Conservation (phyloP, 1,140 invertebrate genomes). For the Matsumurasca onukii region DNA sequence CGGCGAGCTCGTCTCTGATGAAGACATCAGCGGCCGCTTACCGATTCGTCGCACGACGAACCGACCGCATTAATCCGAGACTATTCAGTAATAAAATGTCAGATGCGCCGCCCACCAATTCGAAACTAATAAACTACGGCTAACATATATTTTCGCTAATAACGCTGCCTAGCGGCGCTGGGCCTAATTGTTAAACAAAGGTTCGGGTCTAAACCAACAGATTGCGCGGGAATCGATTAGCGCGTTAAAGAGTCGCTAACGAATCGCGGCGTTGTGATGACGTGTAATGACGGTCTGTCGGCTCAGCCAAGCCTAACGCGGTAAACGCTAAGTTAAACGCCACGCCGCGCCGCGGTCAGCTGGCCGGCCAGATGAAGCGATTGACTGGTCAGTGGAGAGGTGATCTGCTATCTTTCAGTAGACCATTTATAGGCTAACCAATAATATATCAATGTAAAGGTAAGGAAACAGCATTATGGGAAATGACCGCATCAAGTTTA, state of each 20-base stretch:
- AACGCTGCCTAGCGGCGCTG: background rate
- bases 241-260: slow-evolving; percentile 5
- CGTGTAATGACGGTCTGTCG: slow-evolving; percentile 10
- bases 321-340: background rate
- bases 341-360: background rate
- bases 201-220: slow-evolving; percentile 14
- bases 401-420: too few relatives aligned
- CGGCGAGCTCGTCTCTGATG: background rate
- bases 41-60: slow-evolving; percentile 4
- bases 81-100: slow-evolving; percentile 6
- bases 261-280: slow-evolving; percentile 14
- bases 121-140: slow-evolving; percentile 24
- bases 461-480: too few relatives aligned
- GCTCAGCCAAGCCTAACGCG: background rate
- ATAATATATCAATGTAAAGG: too few relatives aligned
- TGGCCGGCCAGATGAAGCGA: slow-evolving; percentile 12
- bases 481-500: too few relatives aligned
- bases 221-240: background rate
- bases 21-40: slow-evolving; percentile 17
- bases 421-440: too few relatives aligned
- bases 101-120: slow-evolving; percentile 16
- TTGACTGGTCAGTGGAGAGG: slow-evolving; percentile 7
- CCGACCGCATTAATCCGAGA: slow-evolving; percentile 9
- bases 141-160: slow-evolving; percentile 23
- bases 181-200: slow-evolving; percentile 24